Conservation (phyloP, 2,888 invertebrate species). For the Listrodromus nycthemerus region DNA sequence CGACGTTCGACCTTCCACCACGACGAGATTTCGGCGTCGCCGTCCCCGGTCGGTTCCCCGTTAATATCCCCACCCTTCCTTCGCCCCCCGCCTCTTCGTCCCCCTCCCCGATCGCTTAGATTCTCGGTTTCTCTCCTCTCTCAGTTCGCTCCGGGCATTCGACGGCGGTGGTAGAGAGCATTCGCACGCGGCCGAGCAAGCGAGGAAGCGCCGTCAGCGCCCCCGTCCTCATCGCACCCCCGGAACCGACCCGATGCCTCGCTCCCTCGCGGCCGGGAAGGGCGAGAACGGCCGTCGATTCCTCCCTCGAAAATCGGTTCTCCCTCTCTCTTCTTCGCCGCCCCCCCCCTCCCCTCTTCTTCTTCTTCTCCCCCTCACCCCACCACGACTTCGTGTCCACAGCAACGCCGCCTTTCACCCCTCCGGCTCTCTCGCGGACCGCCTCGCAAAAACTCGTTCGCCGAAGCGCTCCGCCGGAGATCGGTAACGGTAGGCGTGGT, state of each 20-base stretch:
- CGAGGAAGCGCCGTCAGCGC: constrained; percentile 28
- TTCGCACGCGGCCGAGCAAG: constrained; percentile 52
- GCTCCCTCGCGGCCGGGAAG: constrained; percentile 29
- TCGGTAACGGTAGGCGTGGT: constrained; percentile 55
- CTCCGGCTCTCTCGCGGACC: constrained; percentile 59
- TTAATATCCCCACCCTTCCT: constrained; percentile 46
- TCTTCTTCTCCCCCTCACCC: no score
- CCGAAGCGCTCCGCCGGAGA: not conserved
- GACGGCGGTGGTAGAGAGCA: constrained; percentile 62
- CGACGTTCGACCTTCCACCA: constrained; percentile 73
- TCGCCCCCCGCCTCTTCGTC: constrained; percentile 22
- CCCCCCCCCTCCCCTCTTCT: constrained; percentile 17
- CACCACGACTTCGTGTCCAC: constrained; percentile 49
- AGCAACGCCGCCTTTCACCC: constrained; percentile 57
- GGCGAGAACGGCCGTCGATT: constrained; percentile 31
- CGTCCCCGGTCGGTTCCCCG: constrained; percentile 40
- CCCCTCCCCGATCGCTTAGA: constrained; percentile 46
- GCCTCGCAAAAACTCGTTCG: constrained; percentile 43
- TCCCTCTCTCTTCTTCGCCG: constrained; percentile 18
- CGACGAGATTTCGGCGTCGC: constrained; percentile 59
- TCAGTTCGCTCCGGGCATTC: constrained; percentile 66
- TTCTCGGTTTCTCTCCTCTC: constrained; percentile 52
- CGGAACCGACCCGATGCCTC: constrained; percentile 28
- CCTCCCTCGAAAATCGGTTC: constrained; percentile 7
- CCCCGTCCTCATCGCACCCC: constrained; percentile 5